Evolutionary conservation across 2,797 vertebrate species (phyloP), one percentile per base, ranked within the genome.

Genomic region (Phoebastria nigripes): DNA sequence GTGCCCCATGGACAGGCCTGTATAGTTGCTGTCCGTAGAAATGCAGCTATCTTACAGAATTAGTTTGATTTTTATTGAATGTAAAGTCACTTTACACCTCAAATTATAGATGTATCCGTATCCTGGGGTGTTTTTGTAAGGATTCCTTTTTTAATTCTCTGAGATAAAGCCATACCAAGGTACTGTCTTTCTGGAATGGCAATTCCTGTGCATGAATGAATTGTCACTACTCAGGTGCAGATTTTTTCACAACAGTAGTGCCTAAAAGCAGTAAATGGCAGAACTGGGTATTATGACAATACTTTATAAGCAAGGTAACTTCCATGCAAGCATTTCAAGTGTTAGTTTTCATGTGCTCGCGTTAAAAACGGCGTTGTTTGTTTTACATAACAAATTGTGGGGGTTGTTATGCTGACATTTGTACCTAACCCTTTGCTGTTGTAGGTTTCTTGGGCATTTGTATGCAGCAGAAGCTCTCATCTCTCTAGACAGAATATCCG

Each of bases 401-500:
- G n/a, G 25, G 46, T 35, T 35, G 54, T 90, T 88, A 55, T 10
- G 4, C 77, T 96, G 79, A 89, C 78, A 33, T 93, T 78, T 93
- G 54, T 84, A 54, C 94, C 59, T 81, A 29, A 93, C 39, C 49
- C 74, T 88, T 95, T 95, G 84, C 52, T 91, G 26, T 97, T 97
- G 46, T 82, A 99, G 99, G 98, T 99, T 99, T 97, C 98, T 99
- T 15, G 99, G 99, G 86, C 99, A 99, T 97, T 98, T 99, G 71
- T 99, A 99, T 44, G 99, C 99, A 37, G 99, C 99, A 86, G 99
- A 99, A 98, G 99, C 99, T 70, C 99, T 99, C 94, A 99, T 99
- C 97, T 99, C 99, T 92, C 97, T 99, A 96, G 99, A 99, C 98
- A 98, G 99, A 97, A 99, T 99, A 98, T 99, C 99, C 24, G 99